These are phyloP conservation scores for Climacteris rufus DNA, from an alignment of 2,113 vertebrate genomes.

Conservation along the genomic window DNA sequence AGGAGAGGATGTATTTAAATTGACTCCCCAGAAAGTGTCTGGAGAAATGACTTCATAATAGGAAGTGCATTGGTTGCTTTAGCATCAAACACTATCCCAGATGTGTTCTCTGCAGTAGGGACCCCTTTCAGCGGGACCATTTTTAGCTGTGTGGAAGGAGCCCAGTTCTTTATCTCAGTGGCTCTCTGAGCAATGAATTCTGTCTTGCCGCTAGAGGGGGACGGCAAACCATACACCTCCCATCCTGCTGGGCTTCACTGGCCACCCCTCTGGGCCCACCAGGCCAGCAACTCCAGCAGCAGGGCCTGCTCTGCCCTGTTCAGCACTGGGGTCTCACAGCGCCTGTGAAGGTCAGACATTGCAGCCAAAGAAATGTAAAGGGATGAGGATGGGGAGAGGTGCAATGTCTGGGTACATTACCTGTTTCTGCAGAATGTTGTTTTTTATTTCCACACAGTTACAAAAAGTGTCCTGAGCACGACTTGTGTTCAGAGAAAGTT, in stretches of 20 bases:
- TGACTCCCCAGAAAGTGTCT: background rate
- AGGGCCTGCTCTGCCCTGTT: background rate
- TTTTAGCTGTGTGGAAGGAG: background rate
- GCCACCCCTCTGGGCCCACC: background rate
- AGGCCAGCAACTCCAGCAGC: background rate
- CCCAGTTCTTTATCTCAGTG: background rate
- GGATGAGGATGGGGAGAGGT: rapidly evolving
- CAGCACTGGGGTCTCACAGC: background rate
- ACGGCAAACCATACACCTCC: background rate
- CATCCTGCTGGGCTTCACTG: background rate
- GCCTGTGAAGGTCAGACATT: background rate
- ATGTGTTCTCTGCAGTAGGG: background rate
- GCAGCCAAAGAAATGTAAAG: background rate
- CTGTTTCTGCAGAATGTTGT: background rate
- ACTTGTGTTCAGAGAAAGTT: background rate
- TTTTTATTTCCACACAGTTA: background rate
- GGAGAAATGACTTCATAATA: background rate
- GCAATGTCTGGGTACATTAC: rapidly evolving
- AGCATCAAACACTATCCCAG: background rate
- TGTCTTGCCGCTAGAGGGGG: constrained; percentile 36
- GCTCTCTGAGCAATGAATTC: background rate
- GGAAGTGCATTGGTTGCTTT: background rate
- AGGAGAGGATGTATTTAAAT: background rate
- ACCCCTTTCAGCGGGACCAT: background rate
- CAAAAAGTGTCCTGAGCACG: background rate